phyloP scores from a whole-genome alignment of 2,113 vertebrate genomes.

The Mesitornis unicolor region DNA sequence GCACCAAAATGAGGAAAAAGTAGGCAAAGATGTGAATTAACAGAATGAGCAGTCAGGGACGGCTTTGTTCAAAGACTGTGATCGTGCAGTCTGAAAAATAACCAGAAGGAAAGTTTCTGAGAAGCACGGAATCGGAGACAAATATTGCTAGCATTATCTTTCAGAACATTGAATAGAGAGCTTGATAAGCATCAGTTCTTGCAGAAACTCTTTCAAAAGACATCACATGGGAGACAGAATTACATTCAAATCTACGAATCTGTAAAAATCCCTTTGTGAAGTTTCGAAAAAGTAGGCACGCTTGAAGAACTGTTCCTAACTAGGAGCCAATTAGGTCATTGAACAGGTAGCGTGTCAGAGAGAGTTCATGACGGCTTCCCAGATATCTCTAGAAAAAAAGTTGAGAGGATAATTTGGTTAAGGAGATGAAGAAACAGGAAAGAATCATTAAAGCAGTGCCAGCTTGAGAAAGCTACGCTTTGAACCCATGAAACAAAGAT shows the following conservation, averaged over 20 bases:
- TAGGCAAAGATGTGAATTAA: not conserved
- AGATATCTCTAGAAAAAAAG: not conserved
- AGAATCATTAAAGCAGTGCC: not conserved
- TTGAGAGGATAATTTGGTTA: not conserved
- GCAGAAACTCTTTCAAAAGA: not conserved
- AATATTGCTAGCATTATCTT: not conserved
- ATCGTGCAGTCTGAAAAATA: not conserved
- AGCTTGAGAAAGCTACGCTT: not conserved
- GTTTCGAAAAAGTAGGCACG: not conserved
- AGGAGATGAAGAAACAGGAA: not conserved
- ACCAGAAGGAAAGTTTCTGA: not conserved
- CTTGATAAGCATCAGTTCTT: not conserved
- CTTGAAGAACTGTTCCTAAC: not conserved
- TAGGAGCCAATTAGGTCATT: not conserved
- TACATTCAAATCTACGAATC: not conserved
- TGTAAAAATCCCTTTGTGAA: not conserved
- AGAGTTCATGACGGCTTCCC: not conserved
- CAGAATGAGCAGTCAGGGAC: not conserved
- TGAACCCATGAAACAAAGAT: not conserved
- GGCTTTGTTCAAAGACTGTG: not conserved
- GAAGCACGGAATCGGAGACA: not conserved
- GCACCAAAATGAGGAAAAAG: not conserved
- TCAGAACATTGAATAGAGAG: not conserved
- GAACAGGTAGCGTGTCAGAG: accelerated
- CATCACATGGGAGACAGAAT: not conserved